These are phyloP conservation scores for Syngnathus rostellatus DNA, from an alignment of 2,797 vertebrate genomes.

Conservation along the genomic window DNA sequence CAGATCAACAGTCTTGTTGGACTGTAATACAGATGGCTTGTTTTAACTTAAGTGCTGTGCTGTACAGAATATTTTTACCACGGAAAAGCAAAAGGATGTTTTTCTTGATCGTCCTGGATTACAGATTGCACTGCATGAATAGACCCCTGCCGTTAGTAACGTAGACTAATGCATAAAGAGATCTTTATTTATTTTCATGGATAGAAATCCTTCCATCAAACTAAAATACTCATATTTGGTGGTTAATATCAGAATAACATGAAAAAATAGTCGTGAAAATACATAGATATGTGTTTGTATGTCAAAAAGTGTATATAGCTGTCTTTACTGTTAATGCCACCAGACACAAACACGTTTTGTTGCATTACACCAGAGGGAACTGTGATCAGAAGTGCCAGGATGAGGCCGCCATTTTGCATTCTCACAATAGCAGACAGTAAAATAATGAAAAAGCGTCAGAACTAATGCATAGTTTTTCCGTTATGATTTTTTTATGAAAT, in stretches of 20 bases:
- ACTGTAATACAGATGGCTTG: conserved; percentile 10
- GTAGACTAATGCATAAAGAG: conserved; percentile 30
- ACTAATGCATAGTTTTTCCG: no score
- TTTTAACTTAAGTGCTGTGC: neutral
- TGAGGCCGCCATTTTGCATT: no score
- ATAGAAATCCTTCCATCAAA: neutral
- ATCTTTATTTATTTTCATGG: neutral
- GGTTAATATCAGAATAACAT: neutral
- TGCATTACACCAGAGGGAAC: no score
- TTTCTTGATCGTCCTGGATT: conserved; percentile 38
- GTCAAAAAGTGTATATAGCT: no score
- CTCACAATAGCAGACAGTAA: no score
- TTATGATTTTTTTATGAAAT: no score
- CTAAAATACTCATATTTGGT: neutral
- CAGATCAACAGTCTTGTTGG: neutral
- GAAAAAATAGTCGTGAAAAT: no score
- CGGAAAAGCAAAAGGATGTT: conserved; percentile 37
- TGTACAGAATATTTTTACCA: conserved; percentile 40
- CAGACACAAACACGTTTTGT: no score
- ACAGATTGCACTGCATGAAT: conserved; percentile 32
- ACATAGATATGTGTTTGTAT: no score
- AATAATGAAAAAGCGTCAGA: no score
- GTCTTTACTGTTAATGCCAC: no score
- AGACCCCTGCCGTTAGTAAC: conserved; percentile 16
- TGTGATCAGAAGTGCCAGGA: no score